phyloP scores from a whole-genome alignment of 2,888 invertebrate genomes.

The Iphiclides podalirius region DNA sequence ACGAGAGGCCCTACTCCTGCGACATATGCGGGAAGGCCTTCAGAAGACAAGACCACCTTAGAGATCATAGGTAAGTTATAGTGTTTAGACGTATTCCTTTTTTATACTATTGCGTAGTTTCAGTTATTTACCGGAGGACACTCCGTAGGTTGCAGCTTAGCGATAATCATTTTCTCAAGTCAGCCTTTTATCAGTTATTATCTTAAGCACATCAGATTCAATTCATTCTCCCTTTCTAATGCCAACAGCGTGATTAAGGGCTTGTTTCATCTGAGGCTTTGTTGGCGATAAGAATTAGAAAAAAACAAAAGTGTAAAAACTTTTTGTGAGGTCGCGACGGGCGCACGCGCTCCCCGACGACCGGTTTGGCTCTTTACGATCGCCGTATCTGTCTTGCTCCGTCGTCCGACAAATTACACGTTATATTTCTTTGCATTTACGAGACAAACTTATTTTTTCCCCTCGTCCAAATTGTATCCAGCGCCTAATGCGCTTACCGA shows the following conservation, averaged over 20 bases:
- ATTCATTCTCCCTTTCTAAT: conserved; percentile 59
- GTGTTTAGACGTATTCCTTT: conserved; percentile 5
- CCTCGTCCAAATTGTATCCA: conserved; percentile 49
- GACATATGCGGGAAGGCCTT: conserved; percentile 98
- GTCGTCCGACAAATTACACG: conserved; percentile 76
- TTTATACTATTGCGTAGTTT: conserved; percentile 1
- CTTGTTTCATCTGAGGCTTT: conserved; percentile 60
- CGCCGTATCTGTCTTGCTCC: conserved; percentile 76
- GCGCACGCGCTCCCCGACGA: conserved; percentile 71
- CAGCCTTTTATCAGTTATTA: conserved; percentile 28
- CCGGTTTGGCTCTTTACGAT: conserved; percentile 76
- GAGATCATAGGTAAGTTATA: conserved; percentile 89
- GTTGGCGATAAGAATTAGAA: conserved; percentile 71
- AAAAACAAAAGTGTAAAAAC: conserved; percentile 69
- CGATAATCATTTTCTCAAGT: not conserved
- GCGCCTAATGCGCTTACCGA: conserved; percentile 59
- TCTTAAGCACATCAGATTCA: conserved; percentile 47
- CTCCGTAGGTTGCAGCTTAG: no score
- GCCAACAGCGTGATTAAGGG: conserved; percentile 67
- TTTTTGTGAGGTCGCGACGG: conserved; percentile 77
- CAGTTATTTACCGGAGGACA: no score
- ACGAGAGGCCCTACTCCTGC: conserved; percentile 97
- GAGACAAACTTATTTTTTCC: conserved; percentile 65
- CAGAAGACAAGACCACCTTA: conserved; percentile 94
- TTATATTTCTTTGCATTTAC: conserved; percentile 78